These are phyloP conservation scores for Acrocephalus scirpaceus DNA, from an alignment of 2,797 vertebrate genomes.

Conservation along the genomic window DNA sequence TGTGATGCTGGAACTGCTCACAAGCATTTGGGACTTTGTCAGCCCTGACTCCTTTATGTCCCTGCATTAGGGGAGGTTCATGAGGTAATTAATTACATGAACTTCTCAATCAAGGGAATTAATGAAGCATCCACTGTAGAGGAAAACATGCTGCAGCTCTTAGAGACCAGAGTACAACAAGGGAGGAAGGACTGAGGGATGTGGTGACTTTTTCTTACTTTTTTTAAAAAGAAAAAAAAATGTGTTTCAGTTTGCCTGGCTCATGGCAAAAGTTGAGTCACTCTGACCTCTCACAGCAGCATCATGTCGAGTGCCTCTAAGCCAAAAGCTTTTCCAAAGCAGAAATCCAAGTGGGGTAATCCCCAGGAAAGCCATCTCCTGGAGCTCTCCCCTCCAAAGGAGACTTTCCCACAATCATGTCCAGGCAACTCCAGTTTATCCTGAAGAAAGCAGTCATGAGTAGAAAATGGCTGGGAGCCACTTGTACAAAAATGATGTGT, in stretches of 20 bases:
- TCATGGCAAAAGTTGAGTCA: background rate
- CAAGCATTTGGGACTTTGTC: background rate
- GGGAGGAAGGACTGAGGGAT: background rate
- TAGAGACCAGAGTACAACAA: background rate
- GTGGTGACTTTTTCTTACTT: background rate
- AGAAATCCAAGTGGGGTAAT: background rate
- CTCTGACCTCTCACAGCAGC: background rate
- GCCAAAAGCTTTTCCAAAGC: background rate
- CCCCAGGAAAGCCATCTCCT: background rate
- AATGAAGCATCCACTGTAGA: background rate
- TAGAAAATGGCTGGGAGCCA: background rate
- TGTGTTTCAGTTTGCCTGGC: background rate
- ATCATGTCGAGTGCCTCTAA: background rate
- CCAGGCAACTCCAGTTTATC: background rate
- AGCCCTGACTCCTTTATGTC: background rate
- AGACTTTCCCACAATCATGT: background rate
- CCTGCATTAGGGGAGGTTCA: constrained; percentile 12
- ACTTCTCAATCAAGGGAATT: constrained; percentile 2
- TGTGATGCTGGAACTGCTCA: background rate
- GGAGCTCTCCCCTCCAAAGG: background rate
- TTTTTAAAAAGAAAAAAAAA: background rate
- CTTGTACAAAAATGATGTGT: constrained; percentile 8
- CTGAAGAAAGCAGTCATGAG: background rate
- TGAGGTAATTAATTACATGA: constrained; percentile 8
- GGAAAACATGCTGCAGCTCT: constrained; percentile 29